These are phyloP conservation scores for Tapirus indicus DNA, from an alignment of 2,797 vertebrate genomes.

Conservation along the genomic window DNA sequence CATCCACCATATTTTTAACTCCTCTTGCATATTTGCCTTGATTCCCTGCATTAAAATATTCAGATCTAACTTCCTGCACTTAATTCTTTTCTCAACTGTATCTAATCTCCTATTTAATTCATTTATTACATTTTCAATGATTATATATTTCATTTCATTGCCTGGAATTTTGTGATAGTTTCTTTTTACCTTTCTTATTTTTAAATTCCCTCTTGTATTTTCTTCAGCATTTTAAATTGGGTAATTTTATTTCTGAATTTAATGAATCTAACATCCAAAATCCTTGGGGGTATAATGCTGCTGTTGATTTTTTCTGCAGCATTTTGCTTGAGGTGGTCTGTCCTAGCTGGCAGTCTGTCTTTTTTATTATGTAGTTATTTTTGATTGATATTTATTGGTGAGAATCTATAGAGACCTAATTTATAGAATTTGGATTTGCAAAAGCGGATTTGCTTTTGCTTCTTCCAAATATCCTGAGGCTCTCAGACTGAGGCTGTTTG, in stretches of 20 bases:
- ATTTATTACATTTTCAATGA: not conserved
- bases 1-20: not conserved
- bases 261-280: not conserved
- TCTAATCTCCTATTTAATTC: not conserved
- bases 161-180: not conserved
- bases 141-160: not conserved
- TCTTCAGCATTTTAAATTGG: constrained; percentile 14
- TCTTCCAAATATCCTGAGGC: not conserved
- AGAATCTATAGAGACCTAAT: not conserved
- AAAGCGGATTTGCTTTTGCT: not conserved
- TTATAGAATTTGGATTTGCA: not conserved
- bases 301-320: not conserved
- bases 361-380: not conserved
- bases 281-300: not conserved
- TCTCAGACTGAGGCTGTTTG: not conserved
- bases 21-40: not conserved
- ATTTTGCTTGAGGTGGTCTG: not conserved
- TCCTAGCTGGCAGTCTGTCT: not conserved
- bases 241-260: not conserved
- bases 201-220: not conserved
- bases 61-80: not conserved
- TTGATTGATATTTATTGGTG: not conserved
- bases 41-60: not conserved
- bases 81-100: not conserved
- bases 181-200: not conserved